Conservation (phyloP, 2,797 vertebrate species). For the Chelon labrosus region DNA sequence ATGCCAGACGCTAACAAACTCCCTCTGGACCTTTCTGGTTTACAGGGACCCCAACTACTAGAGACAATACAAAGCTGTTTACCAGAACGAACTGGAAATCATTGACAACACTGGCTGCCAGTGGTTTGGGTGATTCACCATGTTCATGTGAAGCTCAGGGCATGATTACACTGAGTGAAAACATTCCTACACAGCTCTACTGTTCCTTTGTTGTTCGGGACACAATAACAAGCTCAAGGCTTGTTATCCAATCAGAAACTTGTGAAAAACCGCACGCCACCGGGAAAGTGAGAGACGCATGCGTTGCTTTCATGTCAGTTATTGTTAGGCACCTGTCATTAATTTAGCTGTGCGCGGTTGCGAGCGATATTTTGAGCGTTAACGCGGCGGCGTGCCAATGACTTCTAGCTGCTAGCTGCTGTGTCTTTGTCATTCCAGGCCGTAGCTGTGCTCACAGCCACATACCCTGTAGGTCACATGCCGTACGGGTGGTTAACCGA, state of each 20-base stretch:
- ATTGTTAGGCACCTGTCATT: constrained; percentile 44
- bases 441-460: constrained; percentile 96
- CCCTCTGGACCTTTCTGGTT: constrained; percentile 78
- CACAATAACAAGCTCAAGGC: constrained; percentile 66
- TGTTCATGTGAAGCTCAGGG: constrained; percentile 61
- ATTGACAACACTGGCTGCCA: constrained; percentile 70
- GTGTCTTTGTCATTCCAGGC: constrained; percentile 86
- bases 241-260: constrained; percentile 39
- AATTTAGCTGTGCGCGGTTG: constrained; percentile 30
- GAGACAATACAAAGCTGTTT: constrained; percentile 80
- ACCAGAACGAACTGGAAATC: constrained; percentile 79
- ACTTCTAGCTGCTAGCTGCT: constrained; percentile 22
- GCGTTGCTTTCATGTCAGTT: constrained; percentile 31
- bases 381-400: constrained; percentile 11
- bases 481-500: constrained; percentile 99
- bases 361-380: constrained; percentile 40
- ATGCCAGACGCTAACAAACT: constrained; percentile 59
- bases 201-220: constrained; percentile 61
- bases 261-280: constrained; percentile 18
- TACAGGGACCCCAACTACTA: constrained; percentile 58
- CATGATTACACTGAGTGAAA: constrained; percentile 65
- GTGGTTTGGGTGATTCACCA: constrained; percentile 78
- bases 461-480: constrained; percentile 99
- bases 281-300: constrained; percentile 40
- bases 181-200: constrained; percentile 66